Base-by-base conservation (phyloP, 2,888 invertebrate species). In the Celastrina argiolus region DNA sequence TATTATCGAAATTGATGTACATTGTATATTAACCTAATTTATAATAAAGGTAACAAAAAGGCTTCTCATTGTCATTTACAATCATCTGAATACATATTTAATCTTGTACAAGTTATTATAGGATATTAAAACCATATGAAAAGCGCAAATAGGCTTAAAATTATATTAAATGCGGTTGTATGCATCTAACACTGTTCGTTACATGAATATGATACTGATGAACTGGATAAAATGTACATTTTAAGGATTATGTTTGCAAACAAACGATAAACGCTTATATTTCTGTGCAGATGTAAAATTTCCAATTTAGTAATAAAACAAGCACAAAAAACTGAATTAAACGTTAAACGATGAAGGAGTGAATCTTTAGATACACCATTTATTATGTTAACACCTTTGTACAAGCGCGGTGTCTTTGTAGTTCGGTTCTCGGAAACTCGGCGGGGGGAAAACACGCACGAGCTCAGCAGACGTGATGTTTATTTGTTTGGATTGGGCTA, bases 341-440 rank as follows among this genome's bases (percentile, higher is more conserved):
- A 51, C 51, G 22, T 51, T 51, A 51, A 51, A 51, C 12, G 51
- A 51, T 51, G 4, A 5, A 51, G 51, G 26, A 26, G 51, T 22
- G 22, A 51, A 51, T 14, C 51, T 51, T 51, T 51, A 22, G 22
- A 51, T 51, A 22, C 51, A 79, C 82, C 84, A 88, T 90, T 85
- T 86, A 88, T 90, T 89, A 88, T 81, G 86, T 89, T 90, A 87
- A 90, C 90, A 89, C 90, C 89, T 89, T 79, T 73, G 81, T 75
- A 77, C 80, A 76, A 72, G 77, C 74, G 77, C 74, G 74, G 75
- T 73, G 73, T 71, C 73, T 74, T 74, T 70, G 70, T 67, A 70
- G 73, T 73, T 74, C 16, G 42, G 26, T 89, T 89, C 88, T 83
- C 72, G 75, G 88, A 88, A 89, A 78, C 76, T 72, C 74, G 75